Evolutionary conservation across 2,888 invertebrate genomes (phyloP).

Genomic region (Penaeus monodon): DNA sequence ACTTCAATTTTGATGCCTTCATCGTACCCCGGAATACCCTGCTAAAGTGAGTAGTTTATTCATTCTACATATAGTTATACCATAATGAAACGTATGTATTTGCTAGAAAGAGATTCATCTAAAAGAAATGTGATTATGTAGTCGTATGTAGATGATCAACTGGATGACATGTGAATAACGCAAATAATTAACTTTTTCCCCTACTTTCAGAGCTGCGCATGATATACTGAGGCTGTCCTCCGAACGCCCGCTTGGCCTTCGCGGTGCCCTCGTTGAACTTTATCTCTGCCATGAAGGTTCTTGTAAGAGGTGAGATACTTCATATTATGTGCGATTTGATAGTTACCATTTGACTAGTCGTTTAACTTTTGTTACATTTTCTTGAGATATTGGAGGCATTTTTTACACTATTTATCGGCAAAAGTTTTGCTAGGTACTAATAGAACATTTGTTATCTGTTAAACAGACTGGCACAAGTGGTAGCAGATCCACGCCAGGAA

Average conservation of each 20-base stretch:
- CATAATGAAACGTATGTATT: no score
- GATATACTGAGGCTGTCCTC: conserved; percentile 24
- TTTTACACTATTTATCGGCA: no score
- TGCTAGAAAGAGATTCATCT: no score
- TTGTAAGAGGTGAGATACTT: conserved; percentile 25
- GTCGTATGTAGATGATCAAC: no score
- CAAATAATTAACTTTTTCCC: neutral
- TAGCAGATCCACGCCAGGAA: conserved; percentile 29
- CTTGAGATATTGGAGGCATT: neutral
- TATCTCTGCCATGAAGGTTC: conserved; percentile 13
- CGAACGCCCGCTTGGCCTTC: conserved; percentile 25
- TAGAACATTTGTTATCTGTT: neutral
- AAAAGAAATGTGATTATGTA: no score
- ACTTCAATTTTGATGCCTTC: conserved; percentile 4
- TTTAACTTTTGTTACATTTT: neutral
- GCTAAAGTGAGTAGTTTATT: no score
- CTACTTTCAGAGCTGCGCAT: neutral
- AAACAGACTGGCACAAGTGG: conserved; percentile 40
- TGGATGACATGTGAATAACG: no score
- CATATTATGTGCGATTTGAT: neutral
- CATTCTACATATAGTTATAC: no score
- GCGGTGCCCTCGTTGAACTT: conserved; percentile 31
- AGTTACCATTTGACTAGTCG: neutral
- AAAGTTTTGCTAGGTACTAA: no score
- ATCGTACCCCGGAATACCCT: no score